Conservation (phyloP, 2,888 invertebrate species). For the Rotaria socialis region DNA sequence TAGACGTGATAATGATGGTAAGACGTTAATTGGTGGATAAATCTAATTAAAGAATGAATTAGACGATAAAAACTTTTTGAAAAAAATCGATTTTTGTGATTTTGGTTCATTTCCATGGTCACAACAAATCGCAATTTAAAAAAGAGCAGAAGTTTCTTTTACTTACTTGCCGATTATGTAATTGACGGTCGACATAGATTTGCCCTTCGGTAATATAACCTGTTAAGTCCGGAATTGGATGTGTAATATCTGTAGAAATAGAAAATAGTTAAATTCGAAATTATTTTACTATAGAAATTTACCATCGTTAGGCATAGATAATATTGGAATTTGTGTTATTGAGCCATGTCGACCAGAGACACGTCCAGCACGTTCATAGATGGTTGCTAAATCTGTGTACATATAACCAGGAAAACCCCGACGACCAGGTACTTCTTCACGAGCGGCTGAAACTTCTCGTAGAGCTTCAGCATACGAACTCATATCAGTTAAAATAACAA, state of each 20-base stretch:
- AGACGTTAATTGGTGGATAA: conserved; percentile 96
- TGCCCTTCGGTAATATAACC: conserved; percentile 99
- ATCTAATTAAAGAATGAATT: conserved; percentile 65
- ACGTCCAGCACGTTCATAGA: conserved; percentile 97
- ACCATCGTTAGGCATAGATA: conserved; percentile 98
- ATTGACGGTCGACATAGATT: conserved; percentile 97
- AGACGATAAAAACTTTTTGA: too few relatives aligned
- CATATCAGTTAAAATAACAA: conserved; percentile 98
- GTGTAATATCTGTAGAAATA: conserved; percentile 79
- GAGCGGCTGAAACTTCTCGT: conserved; percentile 96
- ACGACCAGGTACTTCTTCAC: conserved; percentile 98
- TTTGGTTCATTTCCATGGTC: too few relatives aligned
- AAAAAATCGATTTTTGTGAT: too few relatives aligned
- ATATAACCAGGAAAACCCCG: conserved; percentile 99
- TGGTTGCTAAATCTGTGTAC: conserved; percentile 99
- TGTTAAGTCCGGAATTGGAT: conserved; percentile 99
- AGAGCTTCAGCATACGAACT: conserved; percentile 98
- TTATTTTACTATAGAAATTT: conserved; percentile 66
- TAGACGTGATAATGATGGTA: conserved; percentile 95
- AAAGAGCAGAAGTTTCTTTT: too few relatives aligned
- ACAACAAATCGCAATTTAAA: too few relatives aligned
- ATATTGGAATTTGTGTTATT: conserved; percentile 98
- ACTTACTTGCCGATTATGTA: conserved; percentile 95
- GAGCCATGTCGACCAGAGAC: conserved; percentile 97
- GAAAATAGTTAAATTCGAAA: not conserved